Evolutionary conservation across 2,888 invertebrate genomes (phyloP).

Genomic region (Troglohyphantes excavatus): DNA sequence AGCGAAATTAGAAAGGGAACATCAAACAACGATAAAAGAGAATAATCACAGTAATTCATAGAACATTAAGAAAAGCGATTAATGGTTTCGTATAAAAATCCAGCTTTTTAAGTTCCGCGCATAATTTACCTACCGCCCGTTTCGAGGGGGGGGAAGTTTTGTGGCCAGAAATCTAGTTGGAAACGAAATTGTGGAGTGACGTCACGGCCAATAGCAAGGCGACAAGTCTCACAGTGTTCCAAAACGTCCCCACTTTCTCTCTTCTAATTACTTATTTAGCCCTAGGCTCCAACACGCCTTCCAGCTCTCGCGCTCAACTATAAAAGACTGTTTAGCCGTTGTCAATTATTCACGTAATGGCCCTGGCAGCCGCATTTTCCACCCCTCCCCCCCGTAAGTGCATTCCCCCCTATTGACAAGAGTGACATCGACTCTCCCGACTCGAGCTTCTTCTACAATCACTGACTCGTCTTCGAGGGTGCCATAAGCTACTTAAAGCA

Average conservation of each 20-base stretch:
- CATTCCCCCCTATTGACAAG: conserved; percentile 62
- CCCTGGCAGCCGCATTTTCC: conserved; percentile 62
- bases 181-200: conserved; percentile 29
- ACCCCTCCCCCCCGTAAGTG: conserved; percentile 7
- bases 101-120: conserved; percentile 28
- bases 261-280: conserved; percentile 77
- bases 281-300: conserved; percentile 46
- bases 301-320: conserved; percentile 62
- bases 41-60: conserved; percentile 29
- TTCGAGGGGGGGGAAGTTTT: background rate
- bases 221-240: conserved; percentile 47
- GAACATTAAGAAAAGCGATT: conserved; percentile 39
- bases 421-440: conserved; percentile 67
- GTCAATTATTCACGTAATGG: conserved; percentile 78
- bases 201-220: conserved; percentile 65
- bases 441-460: conserved; percentile 52
- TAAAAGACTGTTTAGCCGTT: conserved; percentile 77
- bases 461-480: conserved; percentile 47
- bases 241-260: conserved; percentile 71
- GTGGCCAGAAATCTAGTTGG: too few relatives aligned
- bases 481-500: conserved; percentile 72
- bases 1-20: conserved; percentile 26
- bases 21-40: conserved; percentile 26
- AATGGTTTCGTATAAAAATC: conserved; percentile 31
- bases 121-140: conserved; percentile 51